Percentiles rank a stretch among this genome's conserved stretches.
Evolutionary conservation across 2,797 vertebrate genomes (phyloP).

Genomic region (Myripristis murdjan): DNA sequence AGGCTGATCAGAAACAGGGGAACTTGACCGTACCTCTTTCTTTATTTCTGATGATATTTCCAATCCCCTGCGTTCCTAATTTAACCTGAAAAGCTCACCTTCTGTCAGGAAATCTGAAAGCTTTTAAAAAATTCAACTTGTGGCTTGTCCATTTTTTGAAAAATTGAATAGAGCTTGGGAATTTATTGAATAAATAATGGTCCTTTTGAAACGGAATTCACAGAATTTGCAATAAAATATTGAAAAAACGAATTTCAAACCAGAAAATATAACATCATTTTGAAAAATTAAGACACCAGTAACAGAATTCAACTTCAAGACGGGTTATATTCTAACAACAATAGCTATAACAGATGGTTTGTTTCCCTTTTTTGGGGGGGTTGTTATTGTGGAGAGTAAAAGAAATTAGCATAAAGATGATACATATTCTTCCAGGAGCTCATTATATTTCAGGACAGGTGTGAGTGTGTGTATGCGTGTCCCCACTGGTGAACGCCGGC

Average conservation of each 20-base stretch:
- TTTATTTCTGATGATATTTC: too few species aligned
- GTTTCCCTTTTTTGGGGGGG: neutral
- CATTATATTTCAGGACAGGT: conserved; percentile 57
- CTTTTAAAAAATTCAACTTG: too few species aligned
- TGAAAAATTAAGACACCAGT: neutral
- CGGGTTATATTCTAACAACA: neutral
- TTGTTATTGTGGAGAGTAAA: conserved; percentile 4
- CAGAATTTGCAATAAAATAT: neutral
- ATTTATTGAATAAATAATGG: too few species aligned
- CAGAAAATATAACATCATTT: neutral
- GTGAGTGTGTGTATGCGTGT: conserved; percentile 29
- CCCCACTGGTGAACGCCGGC: conserved; percentile 28
- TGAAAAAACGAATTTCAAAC: neutral
- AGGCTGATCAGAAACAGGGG: too few species aligned
- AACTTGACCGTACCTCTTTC: too few species aligned
- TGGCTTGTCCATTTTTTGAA: too few species aligned
- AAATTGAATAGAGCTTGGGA: too few species aligned
- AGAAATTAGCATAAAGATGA: neutral
- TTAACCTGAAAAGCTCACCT: too few species aligned
- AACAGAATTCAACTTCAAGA: neutral
- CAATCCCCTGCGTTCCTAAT: too few species aligned
- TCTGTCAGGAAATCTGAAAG: too few species aligned
- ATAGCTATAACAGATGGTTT: neutral
- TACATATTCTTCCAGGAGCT: conserved; percentile 38
- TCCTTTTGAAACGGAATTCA: too few species aligned